Percentiles rank a stretch among this genome's conserved stretches.
These are phyloP conservation scores for Orbicella faveolata DNA, from an alignment of 64 coral and sea anemone genomes.

Conservation along the genomic window DNA sequence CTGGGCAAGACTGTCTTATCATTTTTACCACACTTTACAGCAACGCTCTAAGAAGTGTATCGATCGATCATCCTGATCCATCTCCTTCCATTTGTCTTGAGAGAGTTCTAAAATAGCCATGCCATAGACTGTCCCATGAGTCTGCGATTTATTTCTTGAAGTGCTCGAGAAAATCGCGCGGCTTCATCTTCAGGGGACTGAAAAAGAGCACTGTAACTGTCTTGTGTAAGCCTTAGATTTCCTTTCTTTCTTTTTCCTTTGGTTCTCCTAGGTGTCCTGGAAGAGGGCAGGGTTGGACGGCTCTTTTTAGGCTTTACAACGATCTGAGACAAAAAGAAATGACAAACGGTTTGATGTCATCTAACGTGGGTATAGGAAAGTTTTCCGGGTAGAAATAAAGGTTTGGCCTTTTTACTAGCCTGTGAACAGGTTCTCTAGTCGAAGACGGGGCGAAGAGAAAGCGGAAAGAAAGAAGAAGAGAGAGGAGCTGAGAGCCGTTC, in stretches of 20 bases:
- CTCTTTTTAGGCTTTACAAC: not conserved
- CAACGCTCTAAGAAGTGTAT: not conserved
- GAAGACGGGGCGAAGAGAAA: too few relatives aligned
- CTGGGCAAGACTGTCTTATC: not conserved
- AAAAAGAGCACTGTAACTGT: not conserved
- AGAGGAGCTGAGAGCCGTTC: too few relatives aligned
- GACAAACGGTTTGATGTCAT: not conserved
- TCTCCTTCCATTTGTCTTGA: not conserved
- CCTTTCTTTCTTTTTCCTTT: not conserved
- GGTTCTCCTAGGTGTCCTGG: not conserved
- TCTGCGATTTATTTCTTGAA: constrained; percentile 20
- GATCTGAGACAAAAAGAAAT: not conserved
- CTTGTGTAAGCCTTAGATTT: not conserved
- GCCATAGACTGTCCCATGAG: constrained; percentile 27
- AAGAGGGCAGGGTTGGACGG: not conserved
- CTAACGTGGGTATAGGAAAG: too few relatives aligned
- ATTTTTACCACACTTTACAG: not conserved
- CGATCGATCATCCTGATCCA: not conserved
- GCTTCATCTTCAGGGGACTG: constrained; percentile 21
- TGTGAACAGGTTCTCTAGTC: too few relatives aligned
- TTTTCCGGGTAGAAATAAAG: too few relatives aligned
- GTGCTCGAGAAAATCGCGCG: not conserved
- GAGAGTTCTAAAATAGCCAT: not conserved
- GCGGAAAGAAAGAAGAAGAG: too few relatives aligned
- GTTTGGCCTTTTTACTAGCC: too few relatives aligned